These are phyloP conservation scores for Nudaria mundana DNA, from an alignment of 2,888 invertebrate species.

Conservation along the genomic window DNA sequence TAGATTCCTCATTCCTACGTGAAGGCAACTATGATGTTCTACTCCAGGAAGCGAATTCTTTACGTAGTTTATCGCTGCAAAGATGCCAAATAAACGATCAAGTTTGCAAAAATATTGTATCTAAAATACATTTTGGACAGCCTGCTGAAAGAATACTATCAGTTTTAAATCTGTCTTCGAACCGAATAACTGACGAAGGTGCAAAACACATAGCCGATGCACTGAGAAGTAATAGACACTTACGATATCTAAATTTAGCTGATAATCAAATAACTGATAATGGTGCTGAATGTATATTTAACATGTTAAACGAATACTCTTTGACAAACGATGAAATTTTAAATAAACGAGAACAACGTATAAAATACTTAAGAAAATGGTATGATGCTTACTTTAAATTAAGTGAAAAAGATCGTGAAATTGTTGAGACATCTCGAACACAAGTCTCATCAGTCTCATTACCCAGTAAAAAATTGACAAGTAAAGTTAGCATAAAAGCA, in stretches of 20 bases:
- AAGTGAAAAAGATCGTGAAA: slow-evolving; percentile 18
- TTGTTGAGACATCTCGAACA: slow-evolving; percentile 1
- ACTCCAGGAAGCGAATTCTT: slow-evolving; percentile 27
- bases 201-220: slow-evolving; percentile 39
- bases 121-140: slow-evolving; percentile 32
- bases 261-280: slow-evolving; percentile 46
- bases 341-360: slow-evolving; percentile 26
- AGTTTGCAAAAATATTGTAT: slow-evolving; percentile 40
- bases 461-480: slow-evolving; percentile 6
- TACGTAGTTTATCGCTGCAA: slow-evolving; percentile 45
- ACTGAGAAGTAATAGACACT: slow-evolving; percentile 45
- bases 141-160: slow-evolving; percentile 39
- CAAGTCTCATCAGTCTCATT: neutral
- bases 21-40: slow-evolving; percentile 43
- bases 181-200: slow-evolving; percentile 31
- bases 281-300: slow-evolving; percentile 43
- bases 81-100: slow-evolving; percentile 49
- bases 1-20: slow-evolving; percentile 42
- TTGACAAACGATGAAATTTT: slow-evolving; percentile 38
- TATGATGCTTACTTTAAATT: slow-evolving; percentile 14
- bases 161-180: slow-evolving; percentile 14
- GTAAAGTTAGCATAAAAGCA: slow-evolving; percentile 16
- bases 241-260: slow-evolving; percentile 50
- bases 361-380: slow-evolving; percentile 30
- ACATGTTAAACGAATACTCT: slow-evolving; percentile 40